Evolutionary conservation across 2,888 invertebrate genomes (phyloP).

Genomic region (Nycteola revayana): DNA sequence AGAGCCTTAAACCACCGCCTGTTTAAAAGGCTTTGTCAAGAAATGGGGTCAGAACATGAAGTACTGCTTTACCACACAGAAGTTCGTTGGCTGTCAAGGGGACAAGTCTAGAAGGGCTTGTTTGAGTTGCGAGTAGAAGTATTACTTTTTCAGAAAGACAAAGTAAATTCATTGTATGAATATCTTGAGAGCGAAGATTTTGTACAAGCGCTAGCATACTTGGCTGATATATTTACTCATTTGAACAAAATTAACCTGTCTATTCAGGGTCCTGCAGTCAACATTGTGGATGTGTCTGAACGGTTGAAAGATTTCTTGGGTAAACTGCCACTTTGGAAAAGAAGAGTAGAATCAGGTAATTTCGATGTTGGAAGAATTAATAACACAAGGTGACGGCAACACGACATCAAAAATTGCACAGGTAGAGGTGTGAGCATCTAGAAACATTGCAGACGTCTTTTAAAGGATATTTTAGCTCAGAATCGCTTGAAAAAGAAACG

Average conservation of each 20-base stretch:
- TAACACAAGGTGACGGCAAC: too few relatives aligned
- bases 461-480: conserved; percentile 24
- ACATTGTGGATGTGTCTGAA: too few relatives aligned
- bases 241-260: conserved; percentile 21
- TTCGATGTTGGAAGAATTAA: too few relatives aligned
- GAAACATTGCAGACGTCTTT: conserved; percentile 33
- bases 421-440: conserved; percentile 25
- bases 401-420: too few relatives aligned
- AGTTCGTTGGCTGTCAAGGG: conserved; percentile 29
- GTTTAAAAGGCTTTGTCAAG: conserved; percentile 28
- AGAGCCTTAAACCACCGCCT: conserved; percentile 25
- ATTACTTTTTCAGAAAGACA: neutral
- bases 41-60: conserved; percentile 26
- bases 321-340: too few relatives aligned
- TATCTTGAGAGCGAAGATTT: conserved; percentile 1
- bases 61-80: conserved; percentile 21
- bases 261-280: conserved; percentile 27
- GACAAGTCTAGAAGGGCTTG: conserved; percentile 28
- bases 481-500: conserved; percentile 27
- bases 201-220: conserved; percentile 25
- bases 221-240: conserved; percentile 28
- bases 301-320: too few relatives aligned
- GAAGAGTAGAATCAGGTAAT: conserved; percentile 21
- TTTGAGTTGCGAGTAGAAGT: conserved; percentile 15
- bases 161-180: conserved; percentile 2